Conservation (phyloP, 2,113 vertebrate species). For the Melanostigma gelatinosum region DNA sequence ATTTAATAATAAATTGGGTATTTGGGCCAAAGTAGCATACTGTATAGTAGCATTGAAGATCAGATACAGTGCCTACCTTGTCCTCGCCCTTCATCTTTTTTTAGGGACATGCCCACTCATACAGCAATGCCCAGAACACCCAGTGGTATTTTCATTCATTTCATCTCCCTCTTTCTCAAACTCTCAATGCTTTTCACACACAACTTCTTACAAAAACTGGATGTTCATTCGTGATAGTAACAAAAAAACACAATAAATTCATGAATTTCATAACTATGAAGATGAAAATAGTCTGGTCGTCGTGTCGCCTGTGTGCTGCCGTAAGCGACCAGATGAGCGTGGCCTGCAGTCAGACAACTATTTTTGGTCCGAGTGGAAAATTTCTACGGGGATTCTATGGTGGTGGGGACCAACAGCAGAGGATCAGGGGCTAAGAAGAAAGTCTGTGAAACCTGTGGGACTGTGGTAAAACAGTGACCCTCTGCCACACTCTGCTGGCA, state of each 20-base stretch:
- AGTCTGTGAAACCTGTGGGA: constrained; percentile 59
- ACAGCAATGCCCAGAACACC: constrained; percentile 46
- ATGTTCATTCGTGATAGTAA: constrained; percentile 35
- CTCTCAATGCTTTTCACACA: constrained; percentile 20
- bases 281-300: constrained; percentile 55
- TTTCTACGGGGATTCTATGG: constrained; percentile 63
- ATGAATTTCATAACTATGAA: constrained; percentile 62
- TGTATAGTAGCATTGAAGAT: constrained; percentile 43
- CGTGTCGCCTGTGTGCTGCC: constrained; percentile 41
- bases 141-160: constrained; percentile 52
- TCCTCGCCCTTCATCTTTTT: constrained; percentile 45
- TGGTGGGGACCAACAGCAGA: constrained; percentile 62
- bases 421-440: constrained; percentile 56
- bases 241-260: constrained; percentile 43
- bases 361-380: constrained; percentile 77
- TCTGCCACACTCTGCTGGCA: constrained; percentile 73
- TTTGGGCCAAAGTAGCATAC: constrained; percentile 16
- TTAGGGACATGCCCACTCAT: constrained; percentile 42
- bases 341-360: constrained; percentile 66
- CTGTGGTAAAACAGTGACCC: constrained; percentile 74
- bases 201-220: constrained; percentile 28
- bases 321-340: constrained; percentile 57
- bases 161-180: constrained; percentile 19
- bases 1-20: constrained; percentile 46
- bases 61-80: constrained; percentile 54